These are phyloP conservation scores for Microtus obscurus DNA, from an alignment of 2,797 vertebrate genomes.

Conservation along the genomic window DNA sequence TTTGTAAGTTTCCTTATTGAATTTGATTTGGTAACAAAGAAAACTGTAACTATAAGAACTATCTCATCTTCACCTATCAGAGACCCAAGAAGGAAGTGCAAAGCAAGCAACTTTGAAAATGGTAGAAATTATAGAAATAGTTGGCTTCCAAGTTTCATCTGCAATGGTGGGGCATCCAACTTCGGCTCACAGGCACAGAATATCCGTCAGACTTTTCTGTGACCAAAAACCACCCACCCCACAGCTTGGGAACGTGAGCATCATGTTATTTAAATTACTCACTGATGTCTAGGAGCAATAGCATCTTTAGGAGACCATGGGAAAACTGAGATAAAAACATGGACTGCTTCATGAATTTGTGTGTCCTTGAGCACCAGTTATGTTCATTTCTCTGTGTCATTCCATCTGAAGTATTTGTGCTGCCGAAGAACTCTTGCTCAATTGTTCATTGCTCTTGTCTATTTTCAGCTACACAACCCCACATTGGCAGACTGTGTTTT, in stretches of 20 bases:
- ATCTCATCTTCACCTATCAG: background rate
- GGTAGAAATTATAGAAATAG: background rate
- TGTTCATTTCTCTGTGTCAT: background rate
- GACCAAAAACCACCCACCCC: background rate
- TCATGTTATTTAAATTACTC: background rate
- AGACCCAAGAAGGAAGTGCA: background rate
- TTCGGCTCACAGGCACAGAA: background rate
- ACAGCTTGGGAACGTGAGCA: background rate
- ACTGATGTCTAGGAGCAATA: background rate
- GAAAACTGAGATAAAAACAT: background rate
- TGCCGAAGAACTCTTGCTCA: background rate
- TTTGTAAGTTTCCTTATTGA: background rate
- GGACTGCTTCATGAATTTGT: background rate
- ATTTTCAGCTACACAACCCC: background rate
- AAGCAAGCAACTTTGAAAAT: background rate
- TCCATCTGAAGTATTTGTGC: background rate
- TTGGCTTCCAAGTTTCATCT: background rate
- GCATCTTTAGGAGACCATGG: background rate
- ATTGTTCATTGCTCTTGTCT: background rate
- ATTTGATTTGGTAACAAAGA: background rate
- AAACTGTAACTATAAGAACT: background rate
- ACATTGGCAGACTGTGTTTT: background rate
- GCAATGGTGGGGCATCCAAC: background rate
- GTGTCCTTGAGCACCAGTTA: background rate
- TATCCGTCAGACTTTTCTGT: background rate